phyloP scores from a whole-genome alignment of 1,140 invertebrate genomes.

The Cyclina sinensis region DNA sequence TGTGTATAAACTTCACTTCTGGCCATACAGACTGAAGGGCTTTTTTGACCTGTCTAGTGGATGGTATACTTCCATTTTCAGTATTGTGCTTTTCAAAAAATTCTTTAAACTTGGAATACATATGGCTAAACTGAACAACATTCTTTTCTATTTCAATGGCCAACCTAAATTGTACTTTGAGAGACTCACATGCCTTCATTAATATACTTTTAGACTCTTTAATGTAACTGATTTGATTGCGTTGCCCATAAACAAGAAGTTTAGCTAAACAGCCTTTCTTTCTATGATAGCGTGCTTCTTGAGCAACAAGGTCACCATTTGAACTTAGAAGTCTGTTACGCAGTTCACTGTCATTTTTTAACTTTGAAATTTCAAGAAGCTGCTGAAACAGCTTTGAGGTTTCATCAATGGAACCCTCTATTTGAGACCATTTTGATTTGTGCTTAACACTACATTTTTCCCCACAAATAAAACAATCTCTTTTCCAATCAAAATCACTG shows the following conservation, averaged over 20 bases:
- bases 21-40: neutral
- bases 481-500: neutral
- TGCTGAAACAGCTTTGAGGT: neutral
- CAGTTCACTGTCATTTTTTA: too few species aligned
- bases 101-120: neutral
- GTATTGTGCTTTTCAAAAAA: neutral
- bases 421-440: neutral
- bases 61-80: neutral
- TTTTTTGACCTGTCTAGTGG: neutral
- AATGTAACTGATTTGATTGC: neutral
- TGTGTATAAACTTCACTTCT: slow-evolving; percentile 11
- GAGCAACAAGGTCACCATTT: too few species aligned
- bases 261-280: too few species aligned
- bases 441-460: neutral
- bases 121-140: neutral
- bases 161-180: neutral
- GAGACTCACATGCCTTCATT: neutral
- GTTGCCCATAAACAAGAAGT: neutral
- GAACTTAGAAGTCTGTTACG: neutral
- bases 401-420: too few species aligned
- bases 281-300: too few species aligned
- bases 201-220: too few species aligned
- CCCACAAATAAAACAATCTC: too few species aligned
- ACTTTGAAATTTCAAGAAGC: too few species aligned
- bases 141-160: neutral